Base-by-base conservation (phyloP, 2,888 invertebrate genomes). In the Andrena flavipes region DNA sequence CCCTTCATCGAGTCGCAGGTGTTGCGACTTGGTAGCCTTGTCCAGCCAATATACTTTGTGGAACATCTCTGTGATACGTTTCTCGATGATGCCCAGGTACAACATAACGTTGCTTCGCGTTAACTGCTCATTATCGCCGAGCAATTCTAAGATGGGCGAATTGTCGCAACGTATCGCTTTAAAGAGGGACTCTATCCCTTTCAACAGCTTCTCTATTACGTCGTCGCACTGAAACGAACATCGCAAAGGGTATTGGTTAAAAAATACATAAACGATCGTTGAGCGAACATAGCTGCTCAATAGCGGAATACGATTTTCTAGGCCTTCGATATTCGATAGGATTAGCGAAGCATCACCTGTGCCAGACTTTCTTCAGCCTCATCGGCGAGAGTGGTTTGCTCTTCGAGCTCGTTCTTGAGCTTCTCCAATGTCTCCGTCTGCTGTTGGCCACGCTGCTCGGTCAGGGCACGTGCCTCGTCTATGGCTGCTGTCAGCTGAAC, bases 1-100 rank as follows among this genome's bases (percentile, higher is more conserved):
- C 6, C 92, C 92, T 76, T 92, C 93, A 63, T 94, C 93, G 23
- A 94, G 84, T 69, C 90, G 91, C 8, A 90, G 71, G 13, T 91
- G 89, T 42, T 92, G 90, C n/a, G 84, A 51, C 59, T 91, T 94
- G 0, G 89, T 87, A 7, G 91, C 91, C 82, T 88, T 92, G 76
- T 94, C 94, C 72, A 92, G 84, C 92, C 92, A 94, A 84, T 94
- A 94, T n/a, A 94, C 95, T 70, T 95, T 94, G 85, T 95, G 95
- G 67, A 97, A 95, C 83, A 96, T 95, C 88, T 97, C 96, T 48
- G 95, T 95, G 20, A 97, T 96, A 76, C 96, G 96, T 91, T 96
- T 96, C 91, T 98, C 98, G 84, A 98, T 95, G 59, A 98, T 96
- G 86, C 97, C 97, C 89, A 98, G 95, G 92, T 97, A 98, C 16